A percentile compares a stretch with the other conserved stretches of the same genome.
phyloP scores from a whole-genome alignment of 2,888 invertebrate species.

The Cephus sareptanus region DNA sequence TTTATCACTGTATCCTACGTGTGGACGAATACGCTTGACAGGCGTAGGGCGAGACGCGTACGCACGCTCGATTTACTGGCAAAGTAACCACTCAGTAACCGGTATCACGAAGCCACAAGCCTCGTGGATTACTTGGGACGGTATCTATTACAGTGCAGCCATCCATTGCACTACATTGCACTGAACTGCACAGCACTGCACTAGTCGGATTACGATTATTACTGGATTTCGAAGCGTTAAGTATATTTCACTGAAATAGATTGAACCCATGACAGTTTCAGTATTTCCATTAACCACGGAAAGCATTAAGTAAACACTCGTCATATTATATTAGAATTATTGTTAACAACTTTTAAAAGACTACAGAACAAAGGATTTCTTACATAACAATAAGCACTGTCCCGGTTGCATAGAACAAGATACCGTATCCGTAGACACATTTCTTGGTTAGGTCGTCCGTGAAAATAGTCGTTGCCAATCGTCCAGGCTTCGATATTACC shows the following conservation, averaged over 20 bases:
- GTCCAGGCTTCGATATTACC: background rate
- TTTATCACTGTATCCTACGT: background rate
- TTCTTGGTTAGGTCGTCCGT: background rate
- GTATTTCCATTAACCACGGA: background rate
- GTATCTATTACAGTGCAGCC: background rate
- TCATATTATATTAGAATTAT: background rate
- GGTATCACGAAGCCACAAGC: background rate
- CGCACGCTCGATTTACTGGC: background rate
- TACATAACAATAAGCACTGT: background rate
- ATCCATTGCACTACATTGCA: background rate
- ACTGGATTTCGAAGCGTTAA: background rate
- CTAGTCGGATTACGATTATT: background rate
- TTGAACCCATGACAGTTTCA: background rate
- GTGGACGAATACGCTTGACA: background rate
- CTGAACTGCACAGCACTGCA: background rate
- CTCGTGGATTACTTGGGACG: background rate
- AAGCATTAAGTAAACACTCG: background rate
- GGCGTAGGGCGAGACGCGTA: background rate
- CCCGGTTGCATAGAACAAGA: background rate
- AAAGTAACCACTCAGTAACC: background rate
- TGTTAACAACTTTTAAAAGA: background rate
- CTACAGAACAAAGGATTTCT: background rate
- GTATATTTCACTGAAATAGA: background rate
- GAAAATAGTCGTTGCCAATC: background rate
- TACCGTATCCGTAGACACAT: background rate